Evolutionary conservation across 2,113 vertebrate genomes (phyloP).

Genomic region (Amazona guildingii): DNA sequence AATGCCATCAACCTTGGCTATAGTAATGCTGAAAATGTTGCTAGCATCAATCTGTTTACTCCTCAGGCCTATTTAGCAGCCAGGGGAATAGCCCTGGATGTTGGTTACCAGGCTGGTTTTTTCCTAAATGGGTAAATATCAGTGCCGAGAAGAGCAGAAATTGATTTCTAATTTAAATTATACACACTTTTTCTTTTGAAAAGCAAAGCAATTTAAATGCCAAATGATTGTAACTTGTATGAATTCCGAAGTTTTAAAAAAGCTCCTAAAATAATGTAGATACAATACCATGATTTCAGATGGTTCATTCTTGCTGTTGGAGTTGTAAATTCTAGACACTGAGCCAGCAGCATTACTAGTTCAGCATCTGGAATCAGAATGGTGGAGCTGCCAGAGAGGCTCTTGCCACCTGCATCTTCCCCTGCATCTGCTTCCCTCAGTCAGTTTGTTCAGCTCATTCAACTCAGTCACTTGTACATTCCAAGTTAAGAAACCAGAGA

Average conservation of each 20-base stretch:
- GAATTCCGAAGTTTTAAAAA: not conserved
- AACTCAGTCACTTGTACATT: not conserved
- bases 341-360: not conserved
- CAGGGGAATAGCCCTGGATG: not conserved
- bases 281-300: not conserved
- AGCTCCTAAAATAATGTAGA: not conserved
- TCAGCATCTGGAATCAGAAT: not conserved
- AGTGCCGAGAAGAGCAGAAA: not conserved
- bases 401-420: not conserved
- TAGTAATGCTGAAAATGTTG: not conserved
- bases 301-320: not conserved
- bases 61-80: not conserved
- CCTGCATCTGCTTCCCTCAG: not conserved
- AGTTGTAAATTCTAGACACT: not conserved
- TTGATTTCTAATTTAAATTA: not conserved
- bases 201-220: not conserved
- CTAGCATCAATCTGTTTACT: not conserved
- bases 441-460: not conserved
- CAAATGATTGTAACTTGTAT: not conserved
- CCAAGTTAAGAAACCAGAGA: not conserved
- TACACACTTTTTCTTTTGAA: not conserved
- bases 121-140: not conserved
- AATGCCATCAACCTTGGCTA: not conserved
- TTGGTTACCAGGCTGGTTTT: not conserved
- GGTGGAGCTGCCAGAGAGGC: not conserved